Evolutionary conservation across 2,888 invertebrate species (phyloP), one percentile per base, ranked within the genome.

Genomic region (Drosophila lacicola): DNA sequence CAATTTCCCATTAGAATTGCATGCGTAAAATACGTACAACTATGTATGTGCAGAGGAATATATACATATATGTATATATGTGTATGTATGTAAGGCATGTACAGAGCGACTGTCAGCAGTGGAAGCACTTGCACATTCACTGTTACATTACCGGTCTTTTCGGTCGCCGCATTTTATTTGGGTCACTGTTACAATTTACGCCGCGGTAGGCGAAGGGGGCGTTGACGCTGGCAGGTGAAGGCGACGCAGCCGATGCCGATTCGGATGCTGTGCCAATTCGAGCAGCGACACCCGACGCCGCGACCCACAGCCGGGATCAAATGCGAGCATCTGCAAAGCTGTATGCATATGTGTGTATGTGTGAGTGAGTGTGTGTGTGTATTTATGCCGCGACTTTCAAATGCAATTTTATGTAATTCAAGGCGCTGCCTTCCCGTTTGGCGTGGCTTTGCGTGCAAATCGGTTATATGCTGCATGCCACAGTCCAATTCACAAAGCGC

Each of bases 171-270:
- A 78, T 87, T 76, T 80, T 87, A 89, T 89, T 85, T 90, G 84
- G 88, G 88, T 89, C 90, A 89, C 89, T 89, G 90, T 90, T 90
- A 89, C 90, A 80, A 74, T 89, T 87, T 75, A 72, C 86, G 62
- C 70, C 53, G 49, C 17, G 53, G 36, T 17, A 8, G 14, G 37
- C 13, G 36, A 10, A 33, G 19, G 9, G 44, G 46, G 14, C 29
- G 8, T 29, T 2, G 29, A 29, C 41, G 41, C 17, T 33, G 53
- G 29, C 44, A 51, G 49, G 37, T 39, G 55, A 53, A 57, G 53
- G 57, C 71, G 41, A 45, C 36, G 51, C 17, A 42, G 57, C 44
- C 41, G 53, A 36, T 19, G 41, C 29, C 56, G 47, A 58, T 29
- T 51, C 60, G 57, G 61, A 58, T 58, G 74, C 75, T 76, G 79